phyloP scores from a whole-genome alignment of 2,797 vertebrate genomes.

The Acipenser oxyrinchus region DNA sequence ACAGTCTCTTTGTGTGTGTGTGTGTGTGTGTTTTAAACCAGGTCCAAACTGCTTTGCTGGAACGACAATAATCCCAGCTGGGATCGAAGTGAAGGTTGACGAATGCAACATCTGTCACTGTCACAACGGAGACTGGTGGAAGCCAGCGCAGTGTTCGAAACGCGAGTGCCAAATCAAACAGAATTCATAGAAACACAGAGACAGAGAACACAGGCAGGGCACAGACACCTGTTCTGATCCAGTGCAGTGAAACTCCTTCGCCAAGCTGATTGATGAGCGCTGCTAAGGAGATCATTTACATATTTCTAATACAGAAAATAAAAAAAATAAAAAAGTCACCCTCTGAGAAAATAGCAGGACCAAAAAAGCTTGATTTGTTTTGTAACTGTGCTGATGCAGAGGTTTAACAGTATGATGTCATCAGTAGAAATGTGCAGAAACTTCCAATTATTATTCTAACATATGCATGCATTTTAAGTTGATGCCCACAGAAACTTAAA shows the following conservation, averaged over 20 bases:
- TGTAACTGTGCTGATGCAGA: too few relatives aligned
- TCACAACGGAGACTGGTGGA: conserved; percentile 99
- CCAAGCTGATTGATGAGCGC: conserved; percentile 33
- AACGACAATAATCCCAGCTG: conserved; percentile 96
- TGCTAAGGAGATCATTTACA: neutral
- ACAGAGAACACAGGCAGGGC: neutral
- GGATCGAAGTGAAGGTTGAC: conserved; percentile 98
- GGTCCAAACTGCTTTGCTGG: conserved; percentile 99
- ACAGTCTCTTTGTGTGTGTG: conserved; percentile 22
- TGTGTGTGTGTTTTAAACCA: conserved; percentile 41
- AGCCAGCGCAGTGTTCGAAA: conserved; percentile 93
- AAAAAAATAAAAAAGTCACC: neutral
- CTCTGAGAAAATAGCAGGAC: neutral
- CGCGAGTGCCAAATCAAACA: conserved; percentile 95
- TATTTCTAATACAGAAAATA: neutral
- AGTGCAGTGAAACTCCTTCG: conserved; percentile 61
- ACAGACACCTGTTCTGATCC: conserved; percentile 39
- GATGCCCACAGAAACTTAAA: too few relatives aligned
- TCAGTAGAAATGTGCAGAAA: too few relatives aligned
- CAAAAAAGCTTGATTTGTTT: too few relatives aligned
- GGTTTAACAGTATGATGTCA: too few relatives aligned
- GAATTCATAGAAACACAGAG: conserved; percentile 64
- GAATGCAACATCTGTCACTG: conserved; percentile 99
- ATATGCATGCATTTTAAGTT: too few relatives aligned
- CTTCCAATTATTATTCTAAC: too few relatives aligned